These are phyloP conservation scores for Erithacus rubecula DNA, from an alignment of 2,797 vertebrate species.

Conservation along the genomic window DNA sequence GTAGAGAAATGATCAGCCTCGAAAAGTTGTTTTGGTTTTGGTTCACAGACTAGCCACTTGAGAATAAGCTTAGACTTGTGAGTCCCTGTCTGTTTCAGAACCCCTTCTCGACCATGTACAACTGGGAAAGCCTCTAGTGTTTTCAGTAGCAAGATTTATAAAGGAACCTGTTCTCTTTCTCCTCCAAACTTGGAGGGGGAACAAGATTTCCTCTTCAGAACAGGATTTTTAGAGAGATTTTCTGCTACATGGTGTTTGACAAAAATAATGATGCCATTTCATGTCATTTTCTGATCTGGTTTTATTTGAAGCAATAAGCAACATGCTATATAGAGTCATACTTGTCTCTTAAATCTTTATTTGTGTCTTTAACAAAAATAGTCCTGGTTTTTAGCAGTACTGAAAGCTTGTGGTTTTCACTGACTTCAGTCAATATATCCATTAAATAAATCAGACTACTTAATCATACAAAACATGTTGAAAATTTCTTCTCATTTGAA, in stretches of 20 bases:
- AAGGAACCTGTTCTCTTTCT: background rate
- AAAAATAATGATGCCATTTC: background rate
- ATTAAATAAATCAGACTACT: background rate
- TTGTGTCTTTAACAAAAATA: background rate
- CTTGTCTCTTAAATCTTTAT: background rate
- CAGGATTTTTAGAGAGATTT: background rate
- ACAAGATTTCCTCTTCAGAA: background rate
- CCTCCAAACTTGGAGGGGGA: background rate
- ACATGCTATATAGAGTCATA: background rate
- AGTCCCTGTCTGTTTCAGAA: background rate
- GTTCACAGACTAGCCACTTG: background rate
- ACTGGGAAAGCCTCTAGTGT: background rate
- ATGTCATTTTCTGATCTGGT: background rate
- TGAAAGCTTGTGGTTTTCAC: background rate
- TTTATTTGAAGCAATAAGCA: background rate
- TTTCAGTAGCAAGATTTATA: background rate
- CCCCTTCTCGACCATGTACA: background rate
- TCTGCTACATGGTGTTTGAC: background rate
- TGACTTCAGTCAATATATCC: background rate
- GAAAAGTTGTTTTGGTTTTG: background rate
- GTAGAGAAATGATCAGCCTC: conserved; percentile 1
- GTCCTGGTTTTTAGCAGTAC: background rate
- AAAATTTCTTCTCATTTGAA: background rate
- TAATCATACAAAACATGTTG: background rate
- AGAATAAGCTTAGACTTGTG: background rate